Percentiles rank a stretch among this genome's conserved stretches.
Conservation (phyloP, 2,113 vertebrate genomes). For the Scalopus aquaticus region DNA sequence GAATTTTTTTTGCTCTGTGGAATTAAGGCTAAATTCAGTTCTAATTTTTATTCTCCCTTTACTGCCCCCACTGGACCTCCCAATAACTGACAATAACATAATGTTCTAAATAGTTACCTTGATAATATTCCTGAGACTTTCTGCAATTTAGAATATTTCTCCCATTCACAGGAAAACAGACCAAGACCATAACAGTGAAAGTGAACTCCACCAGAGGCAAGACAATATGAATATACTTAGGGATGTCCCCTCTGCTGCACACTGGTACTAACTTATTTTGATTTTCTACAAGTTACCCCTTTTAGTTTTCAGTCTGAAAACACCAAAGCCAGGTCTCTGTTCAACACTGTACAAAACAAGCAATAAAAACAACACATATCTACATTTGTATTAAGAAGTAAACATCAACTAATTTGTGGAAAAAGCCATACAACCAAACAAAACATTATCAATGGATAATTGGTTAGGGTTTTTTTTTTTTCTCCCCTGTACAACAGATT, state of each 20-base stretch:
- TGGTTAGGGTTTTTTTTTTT: background rate
- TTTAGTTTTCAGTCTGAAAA: slow-evolving; percentile 33
- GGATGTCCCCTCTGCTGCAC: slow-evolving; percentile 79
- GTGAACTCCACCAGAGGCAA: slow-evolving; percentile 80
- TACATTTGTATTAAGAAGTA: background rate
- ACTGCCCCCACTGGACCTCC: background rate
- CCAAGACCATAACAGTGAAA: slow-evolving; percentile 82
- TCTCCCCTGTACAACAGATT: background rate
- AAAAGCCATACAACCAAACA: background rate
- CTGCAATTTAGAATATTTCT: slow-evolving; percentile 81
- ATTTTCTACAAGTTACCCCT: slow-evolving; percentile 29
- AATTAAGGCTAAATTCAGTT: slow-evolving; percentile 59
- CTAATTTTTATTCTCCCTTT: slow-evolving; percentile 43
- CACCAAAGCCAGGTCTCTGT: background rate
- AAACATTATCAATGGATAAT: slow-evolving; percentile 18
- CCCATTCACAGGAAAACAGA: slow-evolving; percentile 81
- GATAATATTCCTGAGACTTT: slow-evolving; percentile 67
- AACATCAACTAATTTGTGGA: background rate
- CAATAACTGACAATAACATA: slow-evolving; percentile 72
- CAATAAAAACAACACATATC: background rate
- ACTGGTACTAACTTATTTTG: slow-evolving; percentile 57
- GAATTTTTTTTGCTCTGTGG: slow-evolving; percentile 50
- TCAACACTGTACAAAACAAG: background rate
- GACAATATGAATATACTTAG: slow-evolving; percentile 72
- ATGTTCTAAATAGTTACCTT: slow-evolving; percentile 61